These are phyloP conservation scores for Camponotus vicinus DNA, from an alignment of 1,140 invertebrate genomes.

Conservation along the genomic window DNA sequence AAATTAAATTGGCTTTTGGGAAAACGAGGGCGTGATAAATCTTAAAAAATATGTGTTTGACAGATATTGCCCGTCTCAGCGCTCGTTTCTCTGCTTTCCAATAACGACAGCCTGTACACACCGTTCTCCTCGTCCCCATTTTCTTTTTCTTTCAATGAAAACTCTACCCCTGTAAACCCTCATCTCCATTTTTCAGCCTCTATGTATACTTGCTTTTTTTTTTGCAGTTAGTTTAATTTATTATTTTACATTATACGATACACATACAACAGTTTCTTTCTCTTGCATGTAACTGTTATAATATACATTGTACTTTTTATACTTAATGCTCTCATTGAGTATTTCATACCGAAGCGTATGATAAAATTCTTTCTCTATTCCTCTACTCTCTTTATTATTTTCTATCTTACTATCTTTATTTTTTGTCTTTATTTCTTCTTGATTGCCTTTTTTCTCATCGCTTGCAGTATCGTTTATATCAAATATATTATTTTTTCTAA, in stretches of 20 bases:
- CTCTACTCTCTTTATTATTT: background rate
- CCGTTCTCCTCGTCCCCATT: slow-evolving; percentile 38
- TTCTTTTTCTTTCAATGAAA: slow-evolving; percentile 38
- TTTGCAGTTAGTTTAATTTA: slow-evolving; percentile 34
- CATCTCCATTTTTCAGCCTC: slow-evolving; percentile 16
- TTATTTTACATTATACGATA: background rate
- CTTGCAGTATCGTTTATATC: background rate
- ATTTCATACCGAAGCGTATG: background rate
- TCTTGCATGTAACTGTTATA: slow-evolving; percentile 21
- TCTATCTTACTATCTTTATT: background rate
- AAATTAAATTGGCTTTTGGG: slow-evolving; percentile 81
- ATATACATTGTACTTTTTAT: background rate
- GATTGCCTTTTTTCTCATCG: no score
- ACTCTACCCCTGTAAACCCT: slow-evolving; percentile 16
- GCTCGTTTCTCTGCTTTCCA: slow-evolving; percentile 70
- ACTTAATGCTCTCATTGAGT: background rate
- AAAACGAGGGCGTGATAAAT: slow-evolving; percentile 79
- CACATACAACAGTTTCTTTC: slow-evolving; percentile 9
- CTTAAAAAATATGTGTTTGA: slow-evolving; percentile 84
- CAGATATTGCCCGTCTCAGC: slow-evolving; percentile 80
- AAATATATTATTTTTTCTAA: background rate
- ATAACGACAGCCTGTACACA: slow-evolving; percentile 46
- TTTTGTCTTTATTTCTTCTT: background rate
- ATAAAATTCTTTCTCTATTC: slow-evolving; percentile 3
- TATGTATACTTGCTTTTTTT: background rate